phyloP scores from a whole-genome alignment of 2,113 vertebrate genomes.

The Phylloscopus whistleri region DNA sequence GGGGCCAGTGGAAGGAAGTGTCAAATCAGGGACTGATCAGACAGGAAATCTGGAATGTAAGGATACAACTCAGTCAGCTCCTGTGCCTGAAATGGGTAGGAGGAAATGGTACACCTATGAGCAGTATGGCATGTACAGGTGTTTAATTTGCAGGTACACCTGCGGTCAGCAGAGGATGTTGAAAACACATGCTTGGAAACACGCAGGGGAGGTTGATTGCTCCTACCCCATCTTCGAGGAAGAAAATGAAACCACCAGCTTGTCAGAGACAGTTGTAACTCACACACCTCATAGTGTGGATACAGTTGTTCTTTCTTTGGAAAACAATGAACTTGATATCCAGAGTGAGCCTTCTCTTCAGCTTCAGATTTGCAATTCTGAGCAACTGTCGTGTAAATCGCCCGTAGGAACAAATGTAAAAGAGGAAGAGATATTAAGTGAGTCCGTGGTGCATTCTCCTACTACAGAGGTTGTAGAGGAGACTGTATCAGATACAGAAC shows the following conservation, averaged over 20 bases:
- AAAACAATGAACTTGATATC: constrained; percentile 70
- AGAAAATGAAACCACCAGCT: constrained; percentile 70
- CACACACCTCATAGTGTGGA: constrained; percentile 66
- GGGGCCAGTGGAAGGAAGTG: constrained; percentile 18
- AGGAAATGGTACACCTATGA: constrained; percentile 93
- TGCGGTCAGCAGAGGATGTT: constrained; percentile 96
- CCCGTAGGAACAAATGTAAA: constrained; percentile 21
- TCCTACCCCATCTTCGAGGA: constrained; percentile 97
- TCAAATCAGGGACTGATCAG: constrained; percentile 27
- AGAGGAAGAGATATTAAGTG: constrained; percentile 31
- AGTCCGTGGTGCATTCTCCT: constrained; percentile 51
- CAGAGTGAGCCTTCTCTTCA: constrained; percentile 74
- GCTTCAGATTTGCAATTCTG: constrained; percentile 81
- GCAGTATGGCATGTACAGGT: constrained; percentile 92
- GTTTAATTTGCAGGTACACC: constrained; percentile 96
- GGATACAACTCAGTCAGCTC: neutral
- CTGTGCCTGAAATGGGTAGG: constrained; percentile 47
- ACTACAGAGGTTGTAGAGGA: constrained; percentile 76
- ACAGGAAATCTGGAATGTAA: constrained; percentile 24
- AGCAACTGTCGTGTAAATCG: constrained; percentile 25
- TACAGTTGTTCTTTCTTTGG: constrained; percentile 82
- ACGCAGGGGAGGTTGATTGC: constrained; percentile 92
- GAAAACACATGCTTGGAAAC: constrained; percentile 98
- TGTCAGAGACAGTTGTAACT: constrained; percentile 58
- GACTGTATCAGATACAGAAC: constrained; percentile 78